These are phyloP conservation scores for Coelinius sp. DNA, from an alignment of 2,888 invertebrate species.

Conservation along the genomic window DNA sequence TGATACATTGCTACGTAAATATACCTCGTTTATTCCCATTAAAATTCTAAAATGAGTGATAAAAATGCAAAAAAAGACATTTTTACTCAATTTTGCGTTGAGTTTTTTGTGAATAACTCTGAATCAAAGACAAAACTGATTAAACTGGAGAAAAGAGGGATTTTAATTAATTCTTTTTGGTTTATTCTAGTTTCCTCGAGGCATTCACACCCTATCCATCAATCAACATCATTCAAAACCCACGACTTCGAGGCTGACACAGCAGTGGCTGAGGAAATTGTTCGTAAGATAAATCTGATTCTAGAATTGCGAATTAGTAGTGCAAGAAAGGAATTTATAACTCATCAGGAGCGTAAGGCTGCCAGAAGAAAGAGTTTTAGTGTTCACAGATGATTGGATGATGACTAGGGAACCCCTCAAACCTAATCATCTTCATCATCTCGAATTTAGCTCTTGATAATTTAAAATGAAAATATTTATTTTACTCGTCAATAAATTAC, in stretches of 20 bases:
- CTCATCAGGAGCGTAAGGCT: constrained; percentile 80
- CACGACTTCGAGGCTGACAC: constrained; percentile 91
- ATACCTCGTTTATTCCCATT: background rate
- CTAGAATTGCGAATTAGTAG: constrained; percentile 86
- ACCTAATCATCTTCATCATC: background rate
- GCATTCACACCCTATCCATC: constrained; percentile 64
- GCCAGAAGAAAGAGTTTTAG: constrained; percentile 77
- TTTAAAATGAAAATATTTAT: no score
- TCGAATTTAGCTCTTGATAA: no score
- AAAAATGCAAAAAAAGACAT: background rate
- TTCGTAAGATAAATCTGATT: constrained; percentile 89
- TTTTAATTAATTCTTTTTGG: constrained; percentile 3
- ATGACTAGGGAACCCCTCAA: background rate
- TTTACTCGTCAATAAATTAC: constrained; percentile 53
- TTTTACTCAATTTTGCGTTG: no score
- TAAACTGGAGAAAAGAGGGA: background rate
- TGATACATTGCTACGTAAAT: constrained; percentile 56
- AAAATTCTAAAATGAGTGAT: background rate
- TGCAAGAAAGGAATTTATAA: constrained; percentile 86
- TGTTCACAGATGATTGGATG: constrained; percentile 65
- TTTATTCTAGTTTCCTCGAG: constrained; percentile 56
- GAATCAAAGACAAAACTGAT: no score
- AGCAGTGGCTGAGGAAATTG: constrained; percentile 84
- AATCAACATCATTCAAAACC: constrained; percentile 81
- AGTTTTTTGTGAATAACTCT: no score